phyloP scores from a whole-genome alignment of 2,888 invertebrate species.

The Proisotoma minuta region DNA sequence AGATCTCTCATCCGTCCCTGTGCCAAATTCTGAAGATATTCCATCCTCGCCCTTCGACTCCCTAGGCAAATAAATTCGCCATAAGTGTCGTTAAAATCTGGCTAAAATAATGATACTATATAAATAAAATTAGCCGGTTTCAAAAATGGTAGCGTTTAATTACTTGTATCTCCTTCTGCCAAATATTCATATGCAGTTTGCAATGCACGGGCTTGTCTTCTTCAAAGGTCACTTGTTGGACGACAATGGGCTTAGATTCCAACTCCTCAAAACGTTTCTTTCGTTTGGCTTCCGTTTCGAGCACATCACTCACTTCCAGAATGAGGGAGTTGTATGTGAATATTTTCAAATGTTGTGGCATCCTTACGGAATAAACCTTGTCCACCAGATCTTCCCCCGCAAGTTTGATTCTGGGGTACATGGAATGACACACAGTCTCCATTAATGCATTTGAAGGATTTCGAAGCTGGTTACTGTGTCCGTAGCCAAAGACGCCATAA shows the following conservation, averaged over 20 bases:
- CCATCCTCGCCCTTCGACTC: slow-evolving; percentile 29
- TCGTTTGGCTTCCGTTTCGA: background rate
- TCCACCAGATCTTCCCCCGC: slow-evolving; percentile 24
- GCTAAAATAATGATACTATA: slow-evolving; percentile 15
- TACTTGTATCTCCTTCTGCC: slow-evolving; percentile 29
- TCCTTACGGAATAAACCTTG: slow-evolving; percentile 22
- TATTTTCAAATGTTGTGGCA: slow-evolving; percentile 32
- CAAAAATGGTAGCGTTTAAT: no score
- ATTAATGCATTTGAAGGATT: slow-evolving; percentile 33
- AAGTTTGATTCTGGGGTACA: slow-evolving; percentile 41
- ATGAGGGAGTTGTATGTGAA: slow-evolving; percentile 35
- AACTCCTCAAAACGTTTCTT: background rate
- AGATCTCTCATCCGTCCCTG: slow-evolving; percentile 38
- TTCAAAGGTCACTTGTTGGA: slow-evolving; percentile 38
- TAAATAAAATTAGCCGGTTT: no score
- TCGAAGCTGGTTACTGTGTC: slow-evolving; percentile 40
- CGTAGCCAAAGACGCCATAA: slow-evolving; percentile 40
- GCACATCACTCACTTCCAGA: slow-evolving; percentile 25
- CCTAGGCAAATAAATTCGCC: slow-evolving; percentile 39
- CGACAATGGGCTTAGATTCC: slow-evolving; percentile 26
- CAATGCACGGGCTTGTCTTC: slow-evolving; percentile 35
- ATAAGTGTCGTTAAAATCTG: slow-evolving; percentile 41
- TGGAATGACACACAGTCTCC: slow-evolving; percentile 36
- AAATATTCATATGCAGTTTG: slow-evolving; percentile 40
- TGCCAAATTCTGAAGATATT: slow-evolving; percentile 28